Evolutionary conservation across 2,797 vertebrate genomes (phyloP), one percentile per base, ranked within the genome.

Genomic region (Galaxias olidus): DNA sequence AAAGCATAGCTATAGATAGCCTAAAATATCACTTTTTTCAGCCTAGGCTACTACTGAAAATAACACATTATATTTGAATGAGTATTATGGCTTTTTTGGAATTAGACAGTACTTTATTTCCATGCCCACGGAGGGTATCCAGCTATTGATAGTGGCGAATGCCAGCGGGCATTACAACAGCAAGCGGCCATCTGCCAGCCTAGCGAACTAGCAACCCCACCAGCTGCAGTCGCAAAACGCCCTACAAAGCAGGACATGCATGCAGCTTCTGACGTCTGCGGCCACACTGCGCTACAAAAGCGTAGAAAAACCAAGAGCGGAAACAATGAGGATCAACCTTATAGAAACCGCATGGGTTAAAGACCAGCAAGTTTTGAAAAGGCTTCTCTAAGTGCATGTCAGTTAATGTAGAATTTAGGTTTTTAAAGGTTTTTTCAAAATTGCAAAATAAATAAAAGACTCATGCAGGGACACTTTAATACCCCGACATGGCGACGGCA

Each of bases 241-340:
- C 91, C 91, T 91, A 92, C 91, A 92, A 90, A 94, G 92, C 93
- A 94, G 91, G 92, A 94, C 93, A 92, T 93, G 92, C 91, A 90
- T 91, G 91, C 93, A 94, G 93, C 93, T 93, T 92, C 93, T 94
- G 93, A 94, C 93, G 93, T 94, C 92, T 93, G 91, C 90, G 91
- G 91, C 93, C 93, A 93, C 91, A 92, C 91, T 92, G 91, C 91
- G 91, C 91, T 81, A 87, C 91, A 90, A 92, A 30, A 92, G 91
- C 89, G 85, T 85, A 89, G 89, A 88, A 91, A 90, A 86, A 71
- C 88, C 90, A 85, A 86, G 79, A 92, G 91, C 91, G 90, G 89
- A 91, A 92, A 94, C 90, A 90, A 92, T 91, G 92, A 90, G 89
- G 87, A 74, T 74, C 87, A 69, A 59, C 85, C 89, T 79, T 82